Base-by-base conservation (phyloP, 2,888 invertebrate genomes). In the Candidula unifasciata region DNA sequence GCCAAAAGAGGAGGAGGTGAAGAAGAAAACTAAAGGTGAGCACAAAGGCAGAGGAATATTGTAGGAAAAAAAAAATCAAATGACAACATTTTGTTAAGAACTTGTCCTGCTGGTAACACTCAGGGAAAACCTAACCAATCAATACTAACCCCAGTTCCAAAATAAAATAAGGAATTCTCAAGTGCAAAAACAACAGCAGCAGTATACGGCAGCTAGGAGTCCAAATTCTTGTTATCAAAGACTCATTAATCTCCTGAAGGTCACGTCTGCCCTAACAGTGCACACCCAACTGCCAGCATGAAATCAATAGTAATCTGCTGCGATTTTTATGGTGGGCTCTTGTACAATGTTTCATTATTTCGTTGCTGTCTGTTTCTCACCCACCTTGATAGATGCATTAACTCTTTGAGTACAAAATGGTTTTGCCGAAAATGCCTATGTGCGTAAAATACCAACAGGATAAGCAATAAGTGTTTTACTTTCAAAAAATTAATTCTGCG, bases 231-330 rank as follows among this genome's bases (percentile, higher is more conserved):
- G 44, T 10, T 44, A 44, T 73, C 44, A 44, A 73, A 44, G n/a
- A 44, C 44, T 73, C 73, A 37, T 71, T 21, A 37, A 71, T 71
- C 71, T 13, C 44, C 35, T 3, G 13, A 44, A 27, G 73, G 27
- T 44, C n/a, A 73, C 8, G 37, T 52, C 13, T 44, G 52, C 73
- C 27, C 10, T n/a, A n/a, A 73, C 18, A 44, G 44, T 10, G 2
- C 52, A 44, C n/a, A 37, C n/a, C 44, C 44, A n/a, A 44, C 16
- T n/a, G 44, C 24, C 37, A 27, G 35, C 5, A 52, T 3, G 37
- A 44, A 44, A 73, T 73, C 73, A 73, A 73, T 73, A 73, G 2
- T 44, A 73, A 18, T 44, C 44, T 18, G 73, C 33, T 44, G 8
- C 13, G 6, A 8, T n/a, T 37, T 3, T 24, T 2, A 33, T 33